Percentiles rank a stretch among this genome's conserved stretches.
phyloP scores from a whole-genome alignment of 2,113 vertebrate species.

The Grantiella picta region DNA sequence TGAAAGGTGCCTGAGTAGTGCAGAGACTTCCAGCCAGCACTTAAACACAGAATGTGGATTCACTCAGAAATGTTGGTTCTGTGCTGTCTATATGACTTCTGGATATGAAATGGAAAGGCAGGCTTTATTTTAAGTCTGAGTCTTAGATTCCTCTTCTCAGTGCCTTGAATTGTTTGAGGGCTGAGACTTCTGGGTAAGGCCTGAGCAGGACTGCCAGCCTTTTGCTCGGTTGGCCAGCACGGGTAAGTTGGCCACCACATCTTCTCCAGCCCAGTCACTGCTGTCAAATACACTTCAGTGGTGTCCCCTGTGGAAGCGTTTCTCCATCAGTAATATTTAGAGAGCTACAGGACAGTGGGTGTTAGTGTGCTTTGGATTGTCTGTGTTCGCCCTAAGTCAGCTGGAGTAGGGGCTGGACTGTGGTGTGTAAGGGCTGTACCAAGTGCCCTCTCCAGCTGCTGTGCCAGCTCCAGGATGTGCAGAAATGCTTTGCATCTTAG shows the following conservation, averaged over 20 bases:
- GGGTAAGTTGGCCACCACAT: background rate
- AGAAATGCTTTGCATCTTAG: background rate
- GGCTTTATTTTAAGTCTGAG: background rate
- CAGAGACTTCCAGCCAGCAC: background rate
- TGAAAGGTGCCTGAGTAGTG: background rate
- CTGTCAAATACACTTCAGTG: background rate
- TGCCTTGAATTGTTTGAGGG: background rate
- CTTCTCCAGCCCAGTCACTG: background rate
- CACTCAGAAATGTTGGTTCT: background rate
- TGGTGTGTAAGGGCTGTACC: background rate
- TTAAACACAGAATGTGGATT: background rate
- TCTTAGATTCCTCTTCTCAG: background rate
- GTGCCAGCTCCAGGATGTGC: background rate
- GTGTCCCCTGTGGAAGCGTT: background rate
- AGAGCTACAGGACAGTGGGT: background rate
- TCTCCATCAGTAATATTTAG: background rate
- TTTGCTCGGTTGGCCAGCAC: background rate
- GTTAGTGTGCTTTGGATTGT: background rate
- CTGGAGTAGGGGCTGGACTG: background rate
- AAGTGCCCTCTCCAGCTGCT: rapidly evolving
- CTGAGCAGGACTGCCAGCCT: background rate
- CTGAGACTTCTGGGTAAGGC: background rate
- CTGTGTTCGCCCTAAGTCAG: background rate
- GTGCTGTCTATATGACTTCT: background rate
- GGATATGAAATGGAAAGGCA: background rate